These are phyloP conservation scores for Acholoe squamosa DNA, from an alignment of 2,888 invertebrate species.

Conservation along the genomic window DNA sequence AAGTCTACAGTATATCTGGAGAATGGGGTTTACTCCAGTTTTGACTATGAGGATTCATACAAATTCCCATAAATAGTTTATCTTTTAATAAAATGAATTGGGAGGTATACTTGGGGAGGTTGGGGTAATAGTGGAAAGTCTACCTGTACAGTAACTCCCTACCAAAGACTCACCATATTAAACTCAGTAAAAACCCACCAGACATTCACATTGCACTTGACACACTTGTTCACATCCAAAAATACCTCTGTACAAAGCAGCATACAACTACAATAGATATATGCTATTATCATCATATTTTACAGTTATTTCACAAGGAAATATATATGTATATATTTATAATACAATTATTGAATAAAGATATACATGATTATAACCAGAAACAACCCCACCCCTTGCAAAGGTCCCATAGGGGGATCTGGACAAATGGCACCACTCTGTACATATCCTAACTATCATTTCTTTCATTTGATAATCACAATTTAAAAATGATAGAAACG, in stretches of 20 bases:
- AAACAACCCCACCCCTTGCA: too few relatives aligned
- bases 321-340: background rate
- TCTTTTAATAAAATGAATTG: background rate
- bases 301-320: background rate
- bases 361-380: background rate
- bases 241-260: background rate
- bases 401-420: background rate
- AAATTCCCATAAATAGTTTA: background rate
- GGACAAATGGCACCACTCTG: constrained; percentile 1
- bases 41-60: background rate
- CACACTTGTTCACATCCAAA: background rate
- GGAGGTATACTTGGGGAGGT: background rate
- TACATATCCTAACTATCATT: background rate
- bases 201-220: constrained; percentile 6
- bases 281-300: background rate
- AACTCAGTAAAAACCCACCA: constrained; percentile 10
- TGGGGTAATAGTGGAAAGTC: background rate
- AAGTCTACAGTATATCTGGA: background rate
- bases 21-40: background rate
- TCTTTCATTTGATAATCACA: background rate
- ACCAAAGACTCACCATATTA: background rate
- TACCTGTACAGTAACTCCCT: background rate
- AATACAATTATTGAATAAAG: constrained; percentile 7
- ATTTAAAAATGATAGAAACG: background rate
- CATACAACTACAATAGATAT: background rate